Base-by-base conservation (phyloP, 2,113 vertebrate genomes). In the Vicugna pacos region DNA sequence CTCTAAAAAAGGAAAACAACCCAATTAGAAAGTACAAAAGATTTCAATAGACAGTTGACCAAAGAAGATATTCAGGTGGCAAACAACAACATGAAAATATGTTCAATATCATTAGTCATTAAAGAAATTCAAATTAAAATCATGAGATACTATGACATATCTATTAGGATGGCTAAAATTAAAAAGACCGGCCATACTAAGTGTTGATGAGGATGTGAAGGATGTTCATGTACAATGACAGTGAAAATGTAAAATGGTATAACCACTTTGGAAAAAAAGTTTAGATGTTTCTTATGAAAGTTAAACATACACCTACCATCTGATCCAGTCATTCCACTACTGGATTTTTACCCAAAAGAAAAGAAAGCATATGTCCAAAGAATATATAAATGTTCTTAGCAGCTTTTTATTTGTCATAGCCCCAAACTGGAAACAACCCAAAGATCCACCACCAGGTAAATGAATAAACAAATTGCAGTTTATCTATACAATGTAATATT, bases 51-150 rank as follows among this genome's bases (percentile, higher is more conserved):
- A 64, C 64, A 79, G 64, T 80, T 70, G 8, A 60, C 32, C 42
- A 86, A 86, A 72, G 52, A 91, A 86, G 73, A 79, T 28, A 62
- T 26, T 12, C 64, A 79, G 42, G 69, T n/a, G 54, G 42, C 16
- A 70, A 70, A n/a, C 35, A 79, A 84, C 52, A 77, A 84, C 72
- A 77, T 16, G 35, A 85, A 89, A 94, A 73, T 22, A 82, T 82
- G 76, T 32, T 46, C 65, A 67, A 67, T 48, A 67, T 56, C 48
- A 77, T 56, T 48, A 70, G 54, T 60, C 64, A n/a, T 35, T 93
- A 93, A 50, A 10, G 52, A 80, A 80, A 56, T 62, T 35, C 64
- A 80, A 46, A 50, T 56, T 65, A 81, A 46, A 75, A 65, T 54
- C 13, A 65, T n/a, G 24, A 73, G 28, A 64, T 64, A 73, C 30